Base-by-base conservation (phyloP, 2,113 vertebrate species). In the Acanthochromis polyacanthus region DNA sequence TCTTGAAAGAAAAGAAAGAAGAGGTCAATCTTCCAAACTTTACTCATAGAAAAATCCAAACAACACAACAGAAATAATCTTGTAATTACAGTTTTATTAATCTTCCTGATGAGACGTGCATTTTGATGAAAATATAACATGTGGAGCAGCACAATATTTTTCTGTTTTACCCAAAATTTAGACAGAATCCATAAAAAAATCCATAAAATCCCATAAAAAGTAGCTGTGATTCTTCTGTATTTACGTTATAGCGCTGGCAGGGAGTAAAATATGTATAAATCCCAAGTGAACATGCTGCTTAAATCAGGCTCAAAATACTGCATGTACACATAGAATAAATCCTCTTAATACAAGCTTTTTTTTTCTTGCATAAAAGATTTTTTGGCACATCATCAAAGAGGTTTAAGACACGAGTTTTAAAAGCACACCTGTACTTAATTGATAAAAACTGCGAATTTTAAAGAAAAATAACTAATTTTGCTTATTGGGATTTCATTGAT, bases 1-100 rank as follows among this genome's bases (percentile, higher is more conserved):
- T 74, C 53, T 36, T 36, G 69, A 71, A 70, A 78, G 70, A 23
- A 82, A 88, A 63, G 15, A 83, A 56, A 22, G 84, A 36, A 80
- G 56, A 75, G 25, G 0, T 85, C 66, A 16, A 58, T 30, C 32
- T 36, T 10, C 36, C 19, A 50, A n/a, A 50, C 16, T 23, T 55
- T 55, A 25, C 23, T 30, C 30, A 30, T 30, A 30, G 4, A 30
- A 30, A 30, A 6, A 20, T 52, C 0, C 1, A 52, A 52, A 10
- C 12, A 46, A 15, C 17, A 25, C 5, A 19, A 48, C 46, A 51
- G 19, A 4, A 4, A 15, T 43, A 15, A 43, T 43, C 40, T 43
- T 14, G 10, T n/a, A 9, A n/a, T 5, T 12, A 12, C 1, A 25
- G 11, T 11, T 55, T 55, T 23, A 14, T 55, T 22, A 50, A n/a